Conservation (phyloP, 2,797 vertebrate species). For the Rhincodon typus region DNA sequence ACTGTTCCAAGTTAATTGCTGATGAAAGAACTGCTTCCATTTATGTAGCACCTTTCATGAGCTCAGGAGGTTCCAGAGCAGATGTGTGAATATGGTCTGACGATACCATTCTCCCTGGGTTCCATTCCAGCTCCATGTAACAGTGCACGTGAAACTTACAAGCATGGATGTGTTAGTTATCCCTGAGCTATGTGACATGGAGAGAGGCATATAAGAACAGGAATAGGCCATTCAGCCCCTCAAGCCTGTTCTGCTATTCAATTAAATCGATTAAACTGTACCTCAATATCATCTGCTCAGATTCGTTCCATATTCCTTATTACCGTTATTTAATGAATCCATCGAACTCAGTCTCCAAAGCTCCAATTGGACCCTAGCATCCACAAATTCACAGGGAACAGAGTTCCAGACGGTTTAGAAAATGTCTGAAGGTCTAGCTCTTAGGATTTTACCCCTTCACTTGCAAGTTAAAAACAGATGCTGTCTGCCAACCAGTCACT, state of each 20-base stretch:
- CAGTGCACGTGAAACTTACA: not conserved
- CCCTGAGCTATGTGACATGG: not conserved
- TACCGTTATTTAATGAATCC: not conserved
- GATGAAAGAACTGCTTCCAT: not conserved
- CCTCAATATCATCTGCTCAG: not conserved
- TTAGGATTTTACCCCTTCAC: too few species aligned
- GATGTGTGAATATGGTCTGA: not conserved
- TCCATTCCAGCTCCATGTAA: not conserved
- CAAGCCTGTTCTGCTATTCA: not conserved
- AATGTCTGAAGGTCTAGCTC: too few species aligned
- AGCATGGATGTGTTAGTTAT: not conserved
- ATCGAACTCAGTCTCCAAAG: not conserved
- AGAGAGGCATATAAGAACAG: not conserved
- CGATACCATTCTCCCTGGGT: not conserved
- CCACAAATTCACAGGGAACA: not conserved
- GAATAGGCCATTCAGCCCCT: too few species aligned
- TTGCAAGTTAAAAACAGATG: too few species aligned
- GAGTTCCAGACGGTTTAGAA: too few species aligned
- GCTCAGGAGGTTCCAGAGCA: not conserved
- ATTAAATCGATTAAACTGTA: not conserved
- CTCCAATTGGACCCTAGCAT: not conserved
- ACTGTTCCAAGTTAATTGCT: not conserved
- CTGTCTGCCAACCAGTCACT: too few species aligned
- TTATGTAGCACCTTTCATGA: not conserved
- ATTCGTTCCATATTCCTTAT: not conserved